Base-by-base conservation (phyloP, 2,797 vertebrate species). In the Sarcoramphus papa region DNA sequence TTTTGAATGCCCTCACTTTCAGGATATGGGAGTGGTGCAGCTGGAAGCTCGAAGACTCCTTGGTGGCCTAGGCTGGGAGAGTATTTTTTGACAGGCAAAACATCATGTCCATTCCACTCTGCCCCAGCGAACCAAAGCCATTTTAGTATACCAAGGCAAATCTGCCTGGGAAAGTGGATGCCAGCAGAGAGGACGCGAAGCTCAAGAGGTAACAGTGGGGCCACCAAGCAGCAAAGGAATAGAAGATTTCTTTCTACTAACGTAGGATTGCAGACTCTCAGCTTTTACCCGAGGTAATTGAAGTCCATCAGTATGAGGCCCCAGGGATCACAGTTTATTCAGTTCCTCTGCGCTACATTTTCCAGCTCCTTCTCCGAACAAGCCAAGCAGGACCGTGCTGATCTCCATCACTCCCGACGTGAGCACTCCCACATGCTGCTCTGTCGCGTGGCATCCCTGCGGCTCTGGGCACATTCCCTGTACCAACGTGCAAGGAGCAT, bases 21-120 rank as follows among this genome's bases (percentile, higher is more conserved):
- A 96, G 86, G 84, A 89, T 91, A 88, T 75, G 62, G 91, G 91
- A 97, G 82, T 78, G 89, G 89, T 81, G 56, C 73, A 64, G 81
- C 68, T 93, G 74, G 75, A 95, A 90, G 37, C 59, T 62, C 0
- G 0, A 88, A 87, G 43, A 68, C 54, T 93, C 54, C 40, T 86
- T 45, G 70, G 65, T 95, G 85, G 74, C 59, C 79, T 47, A 33
- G 51, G 59, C 63, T 48, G 40, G 62, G 50, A 43, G 7, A 72
- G 41, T 28, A 43, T 37, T 86, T 94, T 95, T n/a, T 84, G 68
- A 91, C 35, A 69, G 72, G 54, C 33, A 69, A 92, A 93, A 78
- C 62, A 68, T 31, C 15, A 25, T 2, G 47, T 51, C 43, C 73
- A 48, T 31, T 88, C 54, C 65, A 59, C 63, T 88, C 64, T 69